These are phyloP conservation scores for Drosophila longiperda DNA, from an alignment of 2,888 invertebrate genomes.

Conservation along the genomic window DNA sequence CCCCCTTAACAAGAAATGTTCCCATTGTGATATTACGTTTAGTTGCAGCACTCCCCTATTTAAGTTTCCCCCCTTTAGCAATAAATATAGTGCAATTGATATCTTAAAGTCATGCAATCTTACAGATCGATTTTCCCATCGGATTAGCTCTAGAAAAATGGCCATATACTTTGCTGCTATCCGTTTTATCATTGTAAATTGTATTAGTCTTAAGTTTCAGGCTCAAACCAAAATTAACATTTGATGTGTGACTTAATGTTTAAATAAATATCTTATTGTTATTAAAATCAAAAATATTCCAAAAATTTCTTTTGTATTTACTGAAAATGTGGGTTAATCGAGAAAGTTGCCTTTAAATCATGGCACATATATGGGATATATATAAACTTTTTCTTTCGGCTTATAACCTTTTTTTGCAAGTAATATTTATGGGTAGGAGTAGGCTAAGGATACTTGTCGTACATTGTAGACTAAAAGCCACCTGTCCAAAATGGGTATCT, in stretches of 20 bases:
- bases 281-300: slow-evolving; percentile 40
- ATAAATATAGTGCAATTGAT: slow-evolving; percentile 70
- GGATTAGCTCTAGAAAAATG: slow-evolving; percentile 11
- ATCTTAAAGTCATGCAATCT: slow-evolving; percentile 20
- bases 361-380: neutral
- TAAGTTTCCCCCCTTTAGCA: slow-evolving; percentile 51
- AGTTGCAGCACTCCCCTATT: slow-evolving; percentile 45
- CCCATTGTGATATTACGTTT: slow-evolving; percentile 78
- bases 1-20: slow-evolving; percentile 26
- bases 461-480: no score
- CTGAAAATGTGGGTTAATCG: neutral
- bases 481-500: no score
- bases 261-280: slow-evolving; percentile 80
- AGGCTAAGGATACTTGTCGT: no score
- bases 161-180: slow-evolving; percentile 12
- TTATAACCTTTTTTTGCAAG: neutral
- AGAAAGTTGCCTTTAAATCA: neutral
- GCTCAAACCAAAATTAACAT: slow-evolving; percentile 47
- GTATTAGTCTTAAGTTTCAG: slow-evolving; percentile 66
- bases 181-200: slow-evolving; percentile 62
- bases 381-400: no score
- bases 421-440: no score
- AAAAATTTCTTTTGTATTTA: neutral
- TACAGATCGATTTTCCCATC: slow-evolving; percentile 13
- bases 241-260: slow-evolving; percentile 71